phyloP scores from a whole-genome alignment of 2,113 vertebrate species.

The Tamias sibiricus region DNA sequence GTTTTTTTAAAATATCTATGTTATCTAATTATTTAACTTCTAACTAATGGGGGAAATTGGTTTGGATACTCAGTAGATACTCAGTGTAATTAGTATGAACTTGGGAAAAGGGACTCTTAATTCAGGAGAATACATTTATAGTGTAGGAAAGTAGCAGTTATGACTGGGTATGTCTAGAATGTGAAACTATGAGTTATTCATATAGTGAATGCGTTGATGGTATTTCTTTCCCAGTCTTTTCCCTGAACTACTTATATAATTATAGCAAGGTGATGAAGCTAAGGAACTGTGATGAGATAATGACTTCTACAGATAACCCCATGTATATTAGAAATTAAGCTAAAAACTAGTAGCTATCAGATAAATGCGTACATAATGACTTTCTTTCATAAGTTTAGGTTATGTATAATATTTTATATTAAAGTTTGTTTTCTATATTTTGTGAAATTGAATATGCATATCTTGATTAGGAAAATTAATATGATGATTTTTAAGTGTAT shows the following conservation, averaged over 20 bases:
- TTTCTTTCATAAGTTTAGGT: no score
- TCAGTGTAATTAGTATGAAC: not conserved
- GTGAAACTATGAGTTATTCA: constrained; percentile 25
- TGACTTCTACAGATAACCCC: constrained; percentile 39
- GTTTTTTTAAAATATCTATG: not conserved
- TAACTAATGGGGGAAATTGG: not conserved
- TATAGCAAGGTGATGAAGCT: constrained; percentile 29
- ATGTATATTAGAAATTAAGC: constrained; percentile 43
- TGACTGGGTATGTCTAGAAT: not conserved
- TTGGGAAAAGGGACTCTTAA: constrained; percentile 36
- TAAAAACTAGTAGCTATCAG: not conserved
- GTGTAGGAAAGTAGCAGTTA: not conserved
- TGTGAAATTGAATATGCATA: not conserved
- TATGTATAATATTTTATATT: no score
- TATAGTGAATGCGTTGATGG: constrained; percentile 1
- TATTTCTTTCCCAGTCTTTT: constrained; percentile 34
- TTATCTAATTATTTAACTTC: not conserved
- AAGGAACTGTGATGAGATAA: constrained; percentile 28
- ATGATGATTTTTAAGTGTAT: constrained; percentile 22
- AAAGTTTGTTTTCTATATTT: not conserved
- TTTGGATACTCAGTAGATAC: constrained; percentile 31
- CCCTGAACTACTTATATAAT: not conserved
- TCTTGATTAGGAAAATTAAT: constrained; percentile 31
- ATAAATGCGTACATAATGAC: constrained; percentile 47
- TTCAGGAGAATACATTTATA: not conserved